A percentile compares a stretch with the other conserved stretches of the same genome.
Evolutionary conservation across 2,888 invertebrate species (phyloP).

Genomic region (Pseudeuparius sepicola): DNA sequence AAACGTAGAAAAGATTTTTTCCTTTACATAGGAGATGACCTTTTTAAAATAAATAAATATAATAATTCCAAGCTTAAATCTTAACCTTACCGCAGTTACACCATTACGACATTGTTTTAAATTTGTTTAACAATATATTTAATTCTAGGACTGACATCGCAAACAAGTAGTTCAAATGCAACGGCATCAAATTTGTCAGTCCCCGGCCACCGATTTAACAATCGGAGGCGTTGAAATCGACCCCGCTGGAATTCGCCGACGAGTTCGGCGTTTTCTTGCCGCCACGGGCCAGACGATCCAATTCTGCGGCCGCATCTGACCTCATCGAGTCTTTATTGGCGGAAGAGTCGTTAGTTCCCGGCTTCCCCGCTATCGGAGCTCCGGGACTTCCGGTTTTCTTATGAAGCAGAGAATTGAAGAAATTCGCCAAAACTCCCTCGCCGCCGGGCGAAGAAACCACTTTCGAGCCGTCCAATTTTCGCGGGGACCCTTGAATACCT

Average conservation of each 20-base stretch:
- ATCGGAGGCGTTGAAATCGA: constrained; percentile 48
- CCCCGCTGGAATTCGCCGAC: constrained; percentile 22
- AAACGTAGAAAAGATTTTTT: no score
- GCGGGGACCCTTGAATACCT: constrained; percentile 42
- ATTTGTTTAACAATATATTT: no score
- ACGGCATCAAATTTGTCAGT: no score
- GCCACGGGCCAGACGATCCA: constrained; percentile 76
- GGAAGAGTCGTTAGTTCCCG: constrained; percentile 32
- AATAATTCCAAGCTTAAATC: no score
- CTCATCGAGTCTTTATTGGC: constrained; percentile 67
- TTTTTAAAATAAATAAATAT: no score
- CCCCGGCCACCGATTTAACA: no score
- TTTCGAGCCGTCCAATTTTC: constrained; percentile 66
- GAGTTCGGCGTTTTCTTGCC: constrained; percentile 40
- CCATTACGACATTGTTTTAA: no score
- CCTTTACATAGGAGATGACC: no score
- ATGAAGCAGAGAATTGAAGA: constrained; percentile 94
- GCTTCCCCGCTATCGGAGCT: constrained; percentile 36
- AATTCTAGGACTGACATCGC: no score
- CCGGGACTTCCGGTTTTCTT: constrained; percentile 76
- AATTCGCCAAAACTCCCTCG: constrained; percentile 93
- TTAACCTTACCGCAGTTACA: no score
- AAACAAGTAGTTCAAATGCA: no score
- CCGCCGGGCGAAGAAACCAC: constrained; percentile 67
- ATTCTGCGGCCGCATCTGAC: constrained; percentile 85